A percentile compares a stretch with the other conserved stretches of the same genome.
These are phyloP conservation scores for Napeogenes sylphis DNA, from an alignment of 2,888 invertebrate species.

Conservation along the genomic window DNA sequence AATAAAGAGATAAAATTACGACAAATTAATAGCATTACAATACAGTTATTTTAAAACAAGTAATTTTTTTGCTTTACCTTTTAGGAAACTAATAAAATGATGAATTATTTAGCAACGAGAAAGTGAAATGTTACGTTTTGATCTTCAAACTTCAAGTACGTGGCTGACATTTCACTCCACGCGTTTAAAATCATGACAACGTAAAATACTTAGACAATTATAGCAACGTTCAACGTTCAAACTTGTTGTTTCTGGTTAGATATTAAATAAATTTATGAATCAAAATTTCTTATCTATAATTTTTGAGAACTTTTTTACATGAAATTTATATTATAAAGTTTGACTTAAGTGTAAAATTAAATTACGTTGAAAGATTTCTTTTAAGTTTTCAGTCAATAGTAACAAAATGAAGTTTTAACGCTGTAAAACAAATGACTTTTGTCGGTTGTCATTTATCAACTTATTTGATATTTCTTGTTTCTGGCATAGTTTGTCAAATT, in stretches of 20 bases:
- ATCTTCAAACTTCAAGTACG: slow-evolving; percentile 47
- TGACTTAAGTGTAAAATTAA: too few relatives aligned
- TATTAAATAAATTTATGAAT: neutral
- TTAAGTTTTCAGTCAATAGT: neutral
- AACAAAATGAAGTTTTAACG: slow-evolving; percentile 10
- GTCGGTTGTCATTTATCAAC: slow-evolving; percentile 21
- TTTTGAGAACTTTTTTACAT: too few relatives aligned
- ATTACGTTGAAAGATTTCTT: neutral
- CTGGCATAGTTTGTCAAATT: slow-evolving; percentile 4
- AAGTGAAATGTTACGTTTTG: slow-evolving; percentile 39
- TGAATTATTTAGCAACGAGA: slow-evolving; percentile 25
- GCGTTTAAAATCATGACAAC: slow-evolving; percentile 54
- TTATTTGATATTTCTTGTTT: slow-evolving; percentile 1
- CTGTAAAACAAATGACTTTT: slow-evolving; percentile 7
- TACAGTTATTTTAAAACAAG: neutral
- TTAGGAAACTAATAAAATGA: slow-evolving; percentile 28
- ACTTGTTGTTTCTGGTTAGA: too few relatives aligned
- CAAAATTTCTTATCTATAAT: neutral
- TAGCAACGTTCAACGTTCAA: slow-evolving; percentile 13
- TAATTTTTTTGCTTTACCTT: slow-evolving; percentile 33
- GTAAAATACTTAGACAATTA: slow-evolving; percentile 14
- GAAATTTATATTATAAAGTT: too few relatives aligned
- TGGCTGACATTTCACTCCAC: slow-evolving; percentile 78
- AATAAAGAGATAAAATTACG: neutral
- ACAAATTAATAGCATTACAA: slow-evolving; percentile 10